Evolutionary conservation across 2,888 invertebrate genomes (phyloP), one percentile per base, ranked within the genome.

Genomic region (Drosophila flavopinicola): DNA sequence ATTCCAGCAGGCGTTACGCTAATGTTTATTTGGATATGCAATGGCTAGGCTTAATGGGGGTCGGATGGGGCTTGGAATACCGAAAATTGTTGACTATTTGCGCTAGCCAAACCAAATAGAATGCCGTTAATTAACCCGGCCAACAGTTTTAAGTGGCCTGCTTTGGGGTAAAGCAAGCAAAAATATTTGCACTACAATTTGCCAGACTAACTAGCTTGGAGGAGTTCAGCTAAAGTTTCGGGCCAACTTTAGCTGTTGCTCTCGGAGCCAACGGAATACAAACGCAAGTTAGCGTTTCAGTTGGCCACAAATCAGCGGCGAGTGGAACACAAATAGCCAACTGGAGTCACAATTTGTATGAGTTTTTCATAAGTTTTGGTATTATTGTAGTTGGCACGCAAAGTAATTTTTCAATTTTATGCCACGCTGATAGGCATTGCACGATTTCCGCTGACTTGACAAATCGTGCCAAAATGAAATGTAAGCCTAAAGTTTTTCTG

Each of bases 381-480:
- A 65, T 45, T 49, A 49, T 44, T 61, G 49, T 44, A 44, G 56
- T 32, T 54, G 66, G 71, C 88, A 87, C 86, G 87, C 87, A 84
- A 86, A 79, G 85, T 72, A 88, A 87, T 88, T 86, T 87, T 87
- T 87, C 87, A 88, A 82, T 79, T 87, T 85, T 68, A 65, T 78
- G 83, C 71, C 79, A 73, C 66, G 70, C 72, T 77, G 83, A 82
- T 78, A 75, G 80, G 74, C 83, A 72, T 82, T 66, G 79, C 85
- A 84, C 87, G 88, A 87, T 85, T 88, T 88, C 84, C 85, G 84
- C 87, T 87, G 87, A 88, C 85, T 87, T 88, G 85, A 84, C 84
- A 84, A 84, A 86, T 86, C 86, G 83, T 84, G 84, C 78, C 66
- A 70, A 74, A 83, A 85, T 78, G 78, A 78, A 79, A 74, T 76